Evolutionary conservation across 2,888 invertebrate genomes (phyloP).

Genomic region (Pandemis cinnamomeana): DNA sequence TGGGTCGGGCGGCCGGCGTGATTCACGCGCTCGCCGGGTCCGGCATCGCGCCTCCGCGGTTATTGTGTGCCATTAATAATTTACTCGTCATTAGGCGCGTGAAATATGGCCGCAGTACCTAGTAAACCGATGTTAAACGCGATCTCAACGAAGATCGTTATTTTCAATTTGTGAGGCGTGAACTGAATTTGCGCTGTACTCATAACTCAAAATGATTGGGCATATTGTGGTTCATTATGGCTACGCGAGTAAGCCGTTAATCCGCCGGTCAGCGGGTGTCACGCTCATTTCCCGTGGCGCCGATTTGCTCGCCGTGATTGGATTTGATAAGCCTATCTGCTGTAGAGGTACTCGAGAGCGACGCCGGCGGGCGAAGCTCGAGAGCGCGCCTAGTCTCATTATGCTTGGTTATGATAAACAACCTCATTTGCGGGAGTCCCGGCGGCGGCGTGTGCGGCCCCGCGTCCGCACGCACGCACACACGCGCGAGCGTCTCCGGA

Average conservation of each 20-base stretch:
- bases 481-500: constrained; percentile 20
- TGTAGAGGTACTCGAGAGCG: not conserved
- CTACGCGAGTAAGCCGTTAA: not conserved
- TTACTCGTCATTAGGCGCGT: constrained; percentile 32
- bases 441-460: constrained; percentile 45
- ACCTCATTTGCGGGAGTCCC: constrained; percentile 21
- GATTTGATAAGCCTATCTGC: constrained; percentile 14
- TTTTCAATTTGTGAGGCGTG: constrained; percentile 31
- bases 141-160: constrained; percentile 21
- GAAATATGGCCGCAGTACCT: constrained; percentile 28
- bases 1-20: not conserved
- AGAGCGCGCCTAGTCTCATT: constrained; percentile 15
- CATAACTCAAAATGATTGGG: constrained; percentile 12
- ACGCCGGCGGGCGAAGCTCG: constrained; percentile 6
- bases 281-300: not conserved
- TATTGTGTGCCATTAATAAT: constrained; percentile 29
- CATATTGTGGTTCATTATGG: not conserved
- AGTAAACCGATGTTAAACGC: constrained; percentile 21
- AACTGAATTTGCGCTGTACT: constrained; percentile 9
- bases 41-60: not conserved
- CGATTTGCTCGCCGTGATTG: not conserved
- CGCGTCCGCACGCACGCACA: constrained; percentile 27
- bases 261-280: not conserved
- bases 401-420: constrained; percentile 31
- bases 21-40: not conserved